phyloP scores from a whole-genome alignment of 2,888 invertebrate species.

The Adela reaumurella region DNA sequence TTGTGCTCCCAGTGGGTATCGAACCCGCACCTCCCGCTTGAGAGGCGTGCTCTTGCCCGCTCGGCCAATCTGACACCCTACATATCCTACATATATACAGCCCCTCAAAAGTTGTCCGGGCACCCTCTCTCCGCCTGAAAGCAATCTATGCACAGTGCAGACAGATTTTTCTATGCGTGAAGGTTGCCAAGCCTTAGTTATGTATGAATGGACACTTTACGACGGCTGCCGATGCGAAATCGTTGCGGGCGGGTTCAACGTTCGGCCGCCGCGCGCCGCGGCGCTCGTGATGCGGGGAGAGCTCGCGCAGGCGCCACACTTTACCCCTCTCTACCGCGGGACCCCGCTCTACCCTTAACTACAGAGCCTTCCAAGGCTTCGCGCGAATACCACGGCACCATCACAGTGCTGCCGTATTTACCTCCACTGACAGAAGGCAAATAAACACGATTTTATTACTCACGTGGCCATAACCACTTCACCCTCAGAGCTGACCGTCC shows the following conservation, averaged over 20 bases:
- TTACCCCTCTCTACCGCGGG: neutral
- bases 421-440: neutral
- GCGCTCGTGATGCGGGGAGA: neutral
- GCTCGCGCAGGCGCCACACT: neutral
- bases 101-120: no score
- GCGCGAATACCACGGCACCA: neutral
- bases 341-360: neutral
- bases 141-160: no score
- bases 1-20: no score
- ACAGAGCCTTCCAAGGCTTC: neutral
- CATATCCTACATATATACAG: no score
- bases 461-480: neutral
- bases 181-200: neutral
- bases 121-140: no score
- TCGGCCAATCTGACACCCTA: no score
- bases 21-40: no score
- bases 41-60: no score
- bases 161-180: neutral
- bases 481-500: no score
- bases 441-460: neutral
- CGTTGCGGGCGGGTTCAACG: constrained; percentile 33
- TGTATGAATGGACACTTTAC: constrained; percentile 44
- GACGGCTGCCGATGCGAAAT: constrained; percentile 35
- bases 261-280: constrained; percentile 16
- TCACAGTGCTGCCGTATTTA: neutral